Evolutionary conservation across 2,888 invertebrate species (phyloP).

Genomic region (Rotaria macrura): DNA sequence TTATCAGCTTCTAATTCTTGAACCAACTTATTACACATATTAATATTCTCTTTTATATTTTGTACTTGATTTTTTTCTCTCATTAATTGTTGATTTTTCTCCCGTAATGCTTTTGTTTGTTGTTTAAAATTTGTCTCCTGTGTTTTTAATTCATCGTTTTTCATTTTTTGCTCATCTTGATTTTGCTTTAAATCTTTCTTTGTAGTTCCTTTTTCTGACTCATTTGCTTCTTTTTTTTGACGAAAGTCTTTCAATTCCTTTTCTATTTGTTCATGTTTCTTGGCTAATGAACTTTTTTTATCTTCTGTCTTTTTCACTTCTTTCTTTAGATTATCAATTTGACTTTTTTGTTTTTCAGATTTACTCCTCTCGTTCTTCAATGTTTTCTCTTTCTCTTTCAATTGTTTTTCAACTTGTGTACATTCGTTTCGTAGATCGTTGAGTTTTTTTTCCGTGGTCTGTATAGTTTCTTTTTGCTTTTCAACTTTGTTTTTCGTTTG

Average conservation of each 20-base stretch:
- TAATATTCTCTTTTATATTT: neutral
- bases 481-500: neutral
- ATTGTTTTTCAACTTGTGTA: neutral
- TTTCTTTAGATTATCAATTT: neutral
- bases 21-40: neutral
- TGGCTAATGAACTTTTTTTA: neutral
- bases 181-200: neutral
- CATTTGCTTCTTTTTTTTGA: neutral
- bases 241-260: neutral
- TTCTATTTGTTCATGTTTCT: neutral
- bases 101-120: neutral
- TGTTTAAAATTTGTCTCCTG: neutral
- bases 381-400: neutral
- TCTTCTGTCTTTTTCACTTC: neutral
- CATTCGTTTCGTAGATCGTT: neutral
- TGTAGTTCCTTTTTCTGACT: neutral
- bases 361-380: neutral
- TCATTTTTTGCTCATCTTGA: neutral
- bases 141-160: neutral
- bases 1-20: neutral
- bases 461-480: neutral
- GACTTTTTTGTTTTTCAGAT: neutral
- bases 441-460: neutral
- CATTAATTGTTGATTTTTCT: neutral
- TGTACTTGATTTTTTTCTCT: neutral